Evolutionary conservation across 1,140 invertebrate species (phyloP).

Genomic region (Heliothis subflexa): DNA sequence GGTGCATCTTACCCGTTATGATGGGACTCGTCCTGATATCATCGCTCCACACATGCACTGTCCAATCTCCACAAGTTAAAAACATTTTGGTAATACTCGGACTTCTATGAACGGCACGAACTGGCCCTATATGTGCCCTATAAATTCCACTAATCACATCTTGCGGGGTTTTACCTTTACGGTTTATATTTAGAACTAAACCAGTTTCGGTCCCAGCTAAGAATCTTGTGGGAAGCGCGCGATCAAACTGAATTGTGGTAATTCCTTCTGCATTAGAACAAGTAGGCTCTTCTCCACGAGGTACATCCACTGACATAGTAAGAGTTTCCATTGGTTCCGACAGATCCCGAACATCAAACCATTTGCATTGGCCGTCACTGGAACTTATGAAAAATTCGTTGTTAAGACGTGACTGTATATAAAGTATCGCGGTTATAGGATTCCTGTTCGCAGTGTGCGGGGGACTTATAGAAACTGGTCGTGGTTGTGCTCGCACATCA

Average conservation of each 20-base stretch:
- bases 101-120: conserved; percentile 93
- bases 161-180: conserved; percentile 90
- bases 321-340: conserved; percentile 90
- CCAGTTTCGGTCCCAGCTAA: conserved; percentile 90
- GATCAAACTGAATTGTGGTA: conserved; percentile 93
- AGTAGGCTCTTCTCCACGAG: conserved; percentile 84
- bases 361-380: conserved; percentile 92
- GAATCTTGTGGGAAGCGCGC: conserved; percentile 92
- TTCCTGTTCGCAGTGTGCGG: conserved; percentile 90
- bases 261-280: conserved; percentile 89
- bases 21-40: conserved; percentile 94
- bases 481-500: conserved; percentile 89
- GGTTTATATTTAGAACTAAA: conserved; percentile 91
- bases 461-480: conserved; percentile 84
- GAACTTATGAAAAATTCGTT: conserved; percentile 95
- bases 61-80: conserved; percentile 95
- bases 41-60: conserved; percentile 94
- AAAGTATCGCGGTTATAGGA: conserved; percentile 89
- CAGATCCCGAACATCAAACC: conserved; percentile 94
- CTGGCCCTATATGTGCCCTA: conserved; percentile 91
- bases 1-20: conserved; percentile 92
- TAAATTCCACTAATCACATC: conserved; percentile 88
- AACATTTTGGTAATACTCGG: conserved; percentile 95
- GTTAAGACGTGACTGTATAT: conserved; percentile 92
- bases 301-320: conserved; percentile 87